Base-by-base conservation (phyloP, 53 echinoderm and acorn worm species). In the Paelopatides confundens region DNA sequence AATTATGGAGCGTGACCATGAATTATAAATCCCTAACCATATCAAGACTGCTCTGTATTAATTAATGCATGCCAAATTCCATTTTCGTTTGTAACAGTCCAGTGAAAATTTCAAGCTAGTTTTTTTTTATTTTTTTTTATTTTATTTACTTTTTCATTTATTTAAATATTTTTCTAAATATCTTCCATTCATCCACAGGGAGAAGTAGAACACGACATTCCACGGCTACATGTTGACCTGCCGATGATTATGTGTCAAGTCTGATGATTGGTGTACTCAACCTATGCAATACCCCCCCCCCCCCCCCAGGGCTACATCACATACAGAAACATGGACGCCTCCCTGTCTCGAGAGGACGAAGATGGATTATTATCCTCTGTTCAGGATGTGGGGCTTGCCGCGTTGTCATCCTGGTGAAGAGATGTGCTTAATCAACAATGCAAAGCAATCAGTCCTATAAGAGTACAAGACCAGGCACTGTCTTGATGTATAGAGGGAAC, bases 201-300 rank as follows among this genome's bases (percentile, higher is more conserved):
- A 69, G 97, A 95, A 68, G 89, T 96, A 53, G 82, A 89, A n/a
- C 89, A 91, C 35, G 93, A 96, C 68, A 89, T 90, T 68, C 97
- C 97, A 1, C 93, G 93, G 76, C 87, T 96, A 65, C 95, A 93
- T 24, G 88, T 82, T 30, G 95, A 96, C 26, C 69, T 96, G 76
- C 97, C 97, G 50, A 85, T 90, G 14, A 91, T 96, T 35, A 87
- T 96, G 93, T 90, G 89, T 67, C 86, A 94, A 76, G 50, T 77
- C 26, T 69, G 65, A 85, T 49, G 83, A 85, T 13, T 17, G 21
- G 21, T 31, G 33, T 79, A 47, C 50, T 79, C 32, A 28, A 30
- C 52, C n/a, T 53, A 79, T 21, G 58, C 58, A 58, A 23, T n/a
- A 54, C 54, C 58, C 24, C n/a, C n/a, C n/a, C n/a, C n/a, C n/a